These are phyloP conservation scores for Gymnoscopelus braueri DNA, from an alignment of 2,797 vertebrate species.

Conservation along the genomic window DNA sequence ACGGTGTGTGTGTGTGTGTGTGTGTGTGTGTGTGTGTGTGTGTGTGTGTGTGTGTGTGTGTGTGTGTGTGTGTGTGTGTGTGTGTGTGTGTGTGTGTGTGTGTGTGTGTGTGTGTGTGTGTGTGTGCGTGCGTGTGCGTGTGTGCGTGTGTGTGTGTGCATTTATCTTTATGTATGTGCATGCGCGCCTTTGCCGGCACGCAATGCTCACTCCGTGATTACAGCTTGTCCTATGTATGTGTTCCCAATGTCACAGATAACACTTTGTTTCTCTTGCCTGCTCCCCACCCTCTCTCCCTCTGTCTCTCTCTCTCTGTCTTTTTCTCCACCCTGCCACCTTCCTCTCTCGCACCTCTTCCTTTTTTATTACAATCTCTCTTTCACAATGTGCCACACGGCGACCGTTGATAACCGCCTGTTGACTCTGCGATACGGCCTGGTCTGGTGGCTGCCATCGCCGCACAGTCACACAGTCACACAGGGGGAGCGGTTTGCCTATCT, in stretches of 20 bases:
- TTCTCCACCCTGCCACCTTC: neutral
- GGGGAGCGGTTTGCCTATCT: slow-evolving; percentile 28
- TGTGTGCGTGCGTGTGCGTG: neutral
- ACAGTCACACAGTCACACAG: slow-evolving; percentile 48
- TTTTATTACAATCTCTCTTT: slow-evolving; percentile 22
- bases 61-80: neutral
- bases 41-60: neutral
- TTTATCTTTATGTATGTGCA: slow-evolving; percentile 9
- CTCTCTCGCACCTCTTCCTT: neutral
- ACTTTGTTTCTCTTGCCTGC: slow-evolving; percentile 48
- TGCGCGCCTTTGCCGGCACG: neutral
- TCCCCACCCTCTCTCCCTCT: slow-evolving; percentile 43
- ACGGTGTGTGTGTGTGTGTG: slow-evolving; percentile 7
- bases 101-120: neutral
- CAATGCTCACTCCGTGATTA: slow-evolving; percentile 23
- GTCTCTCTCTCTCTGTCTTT: neutral
- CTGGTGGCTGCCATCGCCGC: slow-evolving; percentile 27
- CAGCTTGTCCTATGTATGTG: slow-evolving; percentile 26
- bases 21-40: neutral
- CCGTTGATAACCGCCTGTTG: slow-evolving; percentile 55
- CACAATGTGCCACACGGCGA: slow-evolving; percentile 42
- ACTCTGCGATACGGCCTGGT: slow-evolving; percentile 45
- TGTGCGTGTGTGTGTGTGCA: neutral
- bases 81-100: neutral
- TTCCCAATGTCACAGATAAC: slow-evolving; percentile 49